Conservation (phyloP, 2,797 vertebrate species). For the Catamblyrhynchus diadema region DNA sequence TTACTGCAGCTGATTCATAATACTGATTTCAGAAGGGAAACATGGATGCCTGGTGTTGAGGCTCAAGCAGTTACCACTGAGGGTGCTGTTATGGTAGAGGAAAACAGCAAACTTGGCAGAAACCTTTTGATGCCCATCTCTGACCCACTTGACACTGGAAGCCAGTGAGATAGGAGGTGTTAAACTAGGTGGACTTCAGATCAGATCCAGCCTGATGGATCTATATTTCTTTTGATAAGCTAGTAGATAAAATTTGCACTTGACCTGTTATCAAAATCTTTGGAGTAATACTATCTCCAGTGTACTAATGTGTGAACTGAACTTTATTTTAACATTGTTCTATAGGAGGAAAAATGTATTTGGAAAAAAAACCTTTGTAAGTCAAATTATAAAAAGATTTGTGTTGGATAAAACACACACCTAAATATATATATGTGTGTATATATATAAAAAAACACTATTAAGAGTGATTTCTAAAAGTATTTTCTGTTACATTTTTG, state of each 20-base stretch:
- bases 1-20: not conserved
- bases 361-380: not conserved
- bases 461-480: not conserved
- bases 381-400: not conserved
- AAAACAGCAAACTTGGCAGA: not conserved
- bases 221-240: not conserved
- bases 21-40: not conserved
- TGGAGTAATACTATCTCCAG: not conserved
- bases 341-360: not conserved
- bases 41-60: not conserved
- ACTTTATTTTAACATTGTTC: not conserved
- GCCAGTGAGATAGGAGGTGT: not conserved
- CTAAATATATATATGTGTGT: rapidly evolving
- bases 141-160: not conserved
- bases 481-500: not conserved
- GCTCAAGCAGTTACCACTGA: not conserved
- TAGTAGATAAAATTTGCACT: not conserved
- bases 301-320: not conserved
- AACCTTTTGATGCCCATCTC: not conserved
- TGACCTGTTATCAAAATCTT: not conserved
- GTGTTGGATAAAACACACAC: not conserved
- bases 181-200: not conserved
- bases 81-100: not conserved
- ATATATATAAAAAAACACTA: not conserved
- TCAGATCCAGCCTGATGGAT: not conserved